These are phyloP conservation scores for Ia io DNA, from an alignment of 2,113 vertebrate genomes.

Conservation along the genomic window DNA sequence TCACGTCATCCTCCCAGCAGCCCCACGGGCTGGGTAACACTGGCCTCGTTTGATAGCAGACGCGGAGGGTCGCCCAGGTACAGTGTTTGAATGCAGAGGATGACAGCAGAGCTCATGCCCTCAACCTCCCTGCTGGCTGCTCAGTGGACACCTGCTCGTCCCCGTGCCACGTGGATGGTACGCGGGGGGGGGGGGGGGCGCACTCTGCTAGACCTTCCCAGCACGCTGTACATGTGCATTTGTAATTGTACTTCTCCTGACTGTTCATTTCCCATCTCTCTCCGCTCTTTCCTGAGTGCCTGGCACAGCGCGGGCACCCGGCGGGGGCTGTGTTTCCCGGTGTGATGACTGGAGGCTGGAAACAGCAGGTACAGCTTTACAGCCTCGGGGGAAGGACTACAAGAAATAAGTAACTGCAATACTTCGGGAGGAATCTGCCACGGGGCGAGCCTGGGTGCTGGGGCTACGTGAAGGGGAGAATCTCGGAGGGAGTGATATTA, in stretches of 20 bases:
- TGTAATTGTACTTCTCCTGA: accelerated
- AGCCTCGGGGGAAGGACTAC: not conserved
- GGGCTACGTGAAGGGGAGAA: not conserved
- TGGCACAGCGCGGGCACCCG: not conserved
- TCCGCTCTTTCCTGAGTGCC: not conserved
- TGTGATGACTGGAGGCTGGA: not conserved
- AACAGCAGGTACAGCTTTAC: not conserved
- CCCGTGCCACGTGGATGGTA: accelerated
- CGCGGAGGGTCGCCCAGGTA: not conserved
- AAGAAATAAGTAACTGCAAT: not conserved
- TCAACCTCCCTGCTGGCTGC: not conserved
- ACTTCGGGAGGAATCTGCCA: not conserved
- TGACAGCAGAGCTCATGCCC: not conserved
- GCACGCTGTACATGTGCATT: accelerated
- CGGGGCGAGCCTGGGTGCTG: not conserved
- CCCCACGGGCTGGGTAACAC: accelerated
- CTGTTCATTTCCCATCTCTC: not conserved
- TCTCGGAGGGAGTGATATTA: not conserved
- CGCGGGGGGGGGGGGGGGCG: accelerated
- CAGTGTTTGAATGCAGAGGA: not conserved
- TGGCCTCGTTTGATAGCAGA: not conserved
- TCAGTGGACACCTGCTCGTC: accelerated
- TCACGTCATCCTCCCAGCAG: not conserved
- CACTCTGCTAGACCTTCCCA: not conserved
- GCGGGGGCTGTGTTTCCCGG: not conserved